A percentile compares a stretch with the other conserved stretches of the same genome.
These are phyloP conservation scores for Bruchidius siliquastri DNA, from an alignment of 2,888 invertebrate genomes.

Conservation along the genomic window DNA sequence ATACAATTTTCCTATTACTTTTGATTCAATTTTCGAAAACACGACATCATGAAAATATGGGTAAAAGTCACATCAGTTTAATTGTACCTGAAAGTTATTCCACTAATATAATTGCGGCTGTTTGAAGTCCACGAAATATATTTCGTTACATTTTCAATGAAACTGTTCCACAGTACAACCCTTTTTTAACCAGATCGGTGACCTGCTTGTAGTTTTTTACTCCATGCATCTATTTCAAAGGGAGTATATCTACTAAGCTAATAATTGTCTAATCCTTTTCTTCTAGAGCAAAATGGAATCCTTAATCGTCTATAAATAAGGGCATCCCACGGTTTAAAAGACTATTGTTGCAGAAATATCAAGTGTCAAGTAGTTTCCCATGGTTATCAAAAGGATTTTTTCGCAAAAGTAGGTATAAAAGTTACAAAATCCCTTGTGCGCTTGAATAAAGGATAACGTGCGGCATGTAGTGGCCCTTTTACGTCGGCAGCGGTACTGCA, in stretches of 20 bases:
- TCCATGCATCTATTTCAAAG: background rate
- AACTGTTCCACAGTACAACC: background rate
- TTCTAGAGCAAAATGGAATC: background rate
- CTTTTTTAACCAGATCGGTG: background rate
- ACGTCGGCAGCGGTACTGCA: background rate
- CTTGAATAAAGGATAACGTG: slow-evolving; percentile 33
- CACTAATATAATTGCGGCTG: too few species aligned
- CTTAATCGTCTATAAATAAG: slow-evolving; percentile 1
- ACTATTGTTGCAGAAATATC: slow-evolving; percentile 31
- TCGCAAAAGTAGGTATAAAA: slow-evolving; percentile 43
- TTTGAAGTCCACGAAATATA: too few species aligned
- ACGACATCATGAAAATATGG: too few species aligned
- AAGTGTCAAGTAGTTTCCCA: slow-evolving; percentile 47
- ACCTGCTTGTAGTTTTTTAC: background rate
- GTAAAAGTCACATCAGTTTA: too few species aligned
- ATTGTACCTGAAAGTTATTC: too few species aligned
- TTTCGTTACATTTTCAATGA: too few species aligned
- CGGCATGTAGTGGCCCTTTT: slow-evolving; percentile 14
- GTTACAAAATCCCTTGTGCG: slow-evolving; percentile 40
- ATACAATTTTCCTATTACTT: too few species aligned
- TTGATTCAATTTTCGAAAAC: too few species aligned
- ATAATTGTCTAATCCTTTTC: background rate
- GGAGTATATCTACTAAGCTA: background rate
- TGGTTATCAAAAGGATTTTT: slow-evolving; percentile 36
- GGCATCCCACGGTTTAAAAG: slow-evolving; percentile 21